A percentile compares a stretch with the other conserved stretches of the same genome.
Evolutionary conservation across 2,888 invertebrate species (phyloP).

Genomic region (Eristalinus aeneus): DNA sequence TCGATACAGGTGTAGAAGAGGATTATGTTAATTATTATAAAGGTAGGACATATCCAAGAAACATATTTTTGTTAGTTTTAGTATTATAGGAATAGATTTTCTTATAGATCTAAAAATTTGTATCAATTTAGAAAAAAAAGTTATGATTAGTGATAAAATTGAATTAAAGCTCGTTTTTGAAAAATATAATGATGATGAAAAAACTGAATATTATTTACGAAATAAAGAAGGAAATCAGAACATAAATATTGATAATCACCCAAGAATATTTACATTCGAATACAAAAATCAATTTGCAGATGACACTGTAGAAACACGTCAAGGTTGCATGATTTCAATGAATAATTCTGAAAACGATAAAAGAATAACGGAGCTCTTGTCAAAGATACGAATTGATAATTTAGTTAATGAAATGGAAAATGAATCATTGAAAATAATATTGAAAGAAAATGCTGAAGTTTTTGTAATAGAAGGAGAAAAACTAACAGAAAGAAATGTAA

Average conservation of each 20-base stretch:
- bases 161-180: neutral
- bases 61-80: no score
- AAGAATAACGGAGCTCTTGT: slow-evolving; percentile 7
- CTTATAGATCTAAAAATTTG: slow-evolving; percentile 5
- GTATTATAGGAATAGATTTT: no score
- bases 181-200: neutral
- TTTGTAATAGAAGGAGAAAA: no score
- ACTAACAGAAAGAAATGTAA: no score
- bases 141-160: slow-evolving; percentile 18
- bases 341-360: neutral
- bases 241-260: neutral
- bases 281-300: neutral
- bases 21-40: no score
- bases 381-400: neutral
- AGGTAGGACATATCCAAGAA: no score
- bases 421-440: neutral
- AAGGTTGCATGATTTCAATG: slow-evolving; percentile 8
- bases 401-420: neutral
- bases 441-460: slow-evolving; percentile 5
- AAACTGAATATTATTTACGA: neutral
- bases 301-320: slow-evolving; percentile 1
- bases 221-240: no score
- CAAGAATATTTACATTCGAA: neutral
- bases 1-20: no score
- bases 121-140: slow-evolving; percentile 23